Evolutionary conservation across 1,140 invertebrate species (phyloP).

Genomic region (Apolygus lucorum): DNA sequence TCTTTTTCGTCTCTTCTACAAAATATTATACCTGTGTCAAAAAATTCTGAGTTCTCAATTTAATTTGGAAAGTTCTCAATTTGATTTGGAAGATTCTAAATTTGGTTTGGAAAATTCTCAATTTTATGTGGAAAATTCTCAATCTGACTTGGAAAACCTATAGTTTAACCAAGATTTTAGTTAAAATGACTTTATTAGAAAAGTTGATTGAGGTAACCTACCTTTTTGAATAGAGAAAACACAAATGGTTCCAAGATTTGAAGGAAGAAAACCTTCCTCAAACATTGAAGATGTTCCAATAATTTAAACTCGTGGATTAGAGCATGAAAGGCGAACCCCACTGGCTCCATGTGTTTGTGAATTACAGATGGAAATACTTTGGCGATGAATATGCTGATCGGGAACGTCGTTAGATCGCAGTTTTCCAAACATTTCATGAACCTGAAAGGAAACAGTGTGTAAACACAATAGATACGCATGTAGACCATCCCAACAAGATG

Average conservation of each 20-base stretch:
- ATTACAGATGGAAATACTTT: neutral
- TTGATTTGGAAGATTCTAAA: no score
- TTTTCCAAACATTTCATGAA: neutral
- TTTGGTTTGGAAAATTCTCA: no score
- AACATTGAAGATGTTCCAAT: neutral
- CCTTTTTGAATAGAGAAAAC: neutral
- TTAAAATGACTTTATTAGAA: neutral
- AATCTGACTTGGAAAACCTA: neutral
- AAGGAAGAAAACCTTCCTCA: neutral
- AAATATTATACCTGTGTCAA: no score
- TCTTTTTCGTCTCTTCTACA: no score
- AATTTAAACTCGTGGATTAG: neutral
- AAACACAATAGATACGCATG: neutral
- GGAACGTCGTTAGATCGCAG: neutral
- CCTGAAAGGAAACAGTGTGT: neutral
- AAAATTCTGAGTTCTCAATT: no score
- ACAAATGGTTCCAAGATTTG: constrained; percentile 3
- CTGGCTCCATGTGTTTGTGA: neutral
- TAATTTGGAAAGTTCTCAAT: no score
- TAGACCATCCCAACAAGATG: no score
- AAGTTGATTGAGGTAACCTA: neutral
- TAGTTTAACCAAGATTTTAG: no score
- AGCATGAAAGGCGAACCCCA: neutral
- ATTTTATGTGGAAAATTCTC: no score
- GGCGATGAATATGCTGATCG: neutral